Conservation (phyloP, 2,113 vertebrate species). For the cattle (Bos taurus) region DNA sequence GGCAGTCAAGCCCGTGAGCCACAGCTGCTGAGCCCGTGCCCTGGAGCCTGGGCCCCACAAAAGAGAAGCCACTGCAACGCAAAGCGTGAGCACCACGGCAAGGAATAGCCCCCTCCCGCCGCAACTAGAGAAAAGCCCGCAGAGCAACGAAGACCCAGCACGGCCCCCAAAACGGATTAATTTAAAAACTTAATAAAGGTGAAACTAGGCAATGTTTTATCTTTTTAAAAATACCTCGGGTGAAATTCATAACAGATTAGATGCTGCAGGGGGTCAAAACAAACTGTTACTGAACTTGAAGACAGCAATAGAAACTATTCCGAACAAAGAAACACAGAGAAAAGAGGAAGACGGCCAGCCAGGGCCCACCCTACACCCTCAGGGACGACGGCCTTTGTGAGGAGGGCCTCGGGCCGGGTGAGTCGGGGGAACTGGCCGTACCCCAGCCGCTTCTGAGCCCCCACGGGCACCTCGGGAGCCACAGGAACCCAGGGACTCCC, state of each 20-base stretch:
- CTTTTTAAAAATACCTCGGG: not conserved
- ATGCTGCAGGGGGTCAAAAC: too few species aligned
- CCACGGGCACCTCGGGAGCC: not conserved
- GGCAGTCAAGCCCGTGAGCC: not conserved
- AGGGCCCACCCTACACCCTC: not conserved
- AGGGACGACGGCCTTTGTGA: accelerated
- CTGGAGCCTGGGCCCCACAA: not conserved
- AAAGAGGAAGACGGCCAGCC: not conserved
- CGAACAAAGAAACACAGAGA: not conserved
- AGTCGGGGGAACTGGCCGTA: not conserved
- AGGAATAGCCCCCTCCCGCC: not conserved
- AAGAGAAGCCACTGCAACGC: not conserved
- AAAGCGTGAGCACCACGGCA: not conserved
- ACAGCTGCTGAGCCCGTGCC: not conserved
- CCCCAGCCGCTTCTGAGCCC: not conserved
- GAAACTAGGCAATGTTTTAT: not conserved
- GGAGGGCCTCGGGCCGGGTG: not conserved
- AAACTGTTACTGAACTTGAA: not conserved
- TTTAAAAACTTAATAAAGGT: not conserved
- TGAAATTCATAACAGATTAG: not conserved
- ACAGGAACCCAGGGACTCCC: not conserved
- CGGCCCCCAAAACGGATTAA: not conserved
- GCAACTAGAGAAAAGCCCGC: not conserved
- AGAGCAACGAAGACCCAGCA: not conserved
- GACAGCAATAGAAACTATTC: not conserved